Evolutionary conservation across 2,888 invertebrate genomes (phyloP).

Genomic region (Ectemnius continuus): DNA sequence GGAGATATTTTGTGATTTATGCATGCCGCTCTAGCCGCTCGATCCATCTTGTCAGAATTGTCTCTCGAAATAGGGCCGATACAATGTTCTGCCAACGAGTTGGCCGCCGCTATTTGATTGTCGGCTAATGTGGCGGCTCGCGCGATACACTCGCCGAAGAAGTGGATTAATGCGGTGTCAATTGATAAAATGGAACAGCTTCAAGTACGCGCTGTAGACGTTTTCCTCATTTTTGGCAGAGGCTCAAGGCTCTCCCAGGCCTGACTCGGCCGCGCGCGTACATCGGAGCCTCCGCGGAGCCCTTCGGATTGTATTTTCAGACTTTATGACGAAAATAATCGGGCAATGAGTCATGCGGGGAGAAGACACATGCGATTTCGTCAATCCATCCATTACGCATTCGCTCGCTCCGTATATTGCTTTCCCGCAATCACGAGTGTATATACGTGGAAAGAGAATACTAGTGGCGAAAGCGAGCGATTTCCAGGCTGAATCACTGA

Average conservation of each 20-base stretch:
- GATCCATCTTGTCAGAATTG: neutral
- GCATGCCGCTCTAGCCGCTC: neutral
- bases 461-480: no score
- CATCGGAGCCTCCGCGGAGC: slow-evolving; percentile 51
- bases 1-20: no score
- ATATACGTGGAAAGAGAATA: no score
- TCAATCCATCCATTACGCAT: slow-evolving; percentile 3
- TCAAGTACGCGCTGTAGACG: slow-evolving; percentile 56
- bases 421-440: no score
- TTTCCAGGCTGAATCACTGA: no score
- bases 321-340: slow-evolving; percentile 75
- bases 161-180: slow-evolving; percentile 43
- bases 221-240: slow-evolving; percentile 74
- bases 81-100: neutral
- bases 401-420: neutral
- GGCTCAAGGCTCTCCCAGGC: slow-evolving; percentile 70
- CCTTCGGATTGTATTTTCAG: slow-evolving; percentile 75
- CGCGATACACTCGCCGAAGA: slow-evolving; percentile 8
- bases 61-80: neutral
- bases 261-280: slow-evolving; percentile 48
- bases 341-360: slow-evolving; percentile 68
- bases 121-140: slow-evolving; percentile 12
- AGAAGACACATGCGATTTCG: slow-evolving; percentile 18
- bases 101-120: neutral
- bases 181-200: slow-evolving; percentile 60